phyloP scores from a whole-genome alignment of 2,888 invertebrate genomes.

The Periphyllus acericola region DNA sequence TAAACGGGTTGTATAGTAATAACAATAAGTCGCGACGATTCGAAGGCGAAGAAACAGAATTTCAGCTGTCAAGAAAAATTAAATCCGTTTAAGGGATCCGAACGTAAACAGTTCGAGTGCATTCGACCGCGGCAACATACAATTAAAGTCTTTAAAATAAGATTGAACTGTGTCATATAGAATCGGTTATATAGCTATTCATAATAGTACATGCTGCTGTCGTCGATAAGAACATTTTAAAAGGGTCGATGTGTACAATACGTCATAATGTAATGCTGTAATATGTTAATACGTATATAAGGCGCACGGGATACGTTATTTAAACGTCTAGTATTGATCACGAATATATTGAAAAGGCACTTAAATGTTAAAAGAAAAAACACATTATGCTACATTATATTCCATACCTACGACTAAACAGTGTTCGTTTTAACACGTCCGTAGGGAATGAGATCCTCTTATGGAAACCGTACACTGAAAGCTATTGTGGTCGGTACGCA shows the following conservation, averaged over 20 bases:
- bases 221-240: neutral
- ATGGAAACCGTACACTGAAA: neutral
- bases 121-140: too few relatives aligned
- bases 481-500: neutral
- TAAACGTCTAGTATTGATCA: neutral
- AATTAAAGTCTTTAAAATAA: too few relatives aligned
- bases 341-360: neutral
- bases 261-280: too few relatives aligned
- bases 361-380: neutral
- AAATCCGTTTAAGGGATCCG: too few relatives aligned
- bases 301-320: neutral
- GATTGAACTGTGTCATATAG: too few relatives aligned
- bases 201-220: neutral
- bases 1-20: too few relatives aligned
- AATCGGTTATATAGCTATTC: too few relatives aligned
- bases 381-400: neutral
- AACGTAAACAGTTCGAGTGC: too few relatives aligned
- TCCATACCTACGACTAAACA: neutral
- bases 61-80: too few relatives aligned
- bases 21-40: too few relatives aligned
- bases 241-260: too few relatives aligned
- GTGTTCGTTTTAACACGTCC: neutral
- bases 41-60: too few relatives aligned
- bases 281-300: neutral
- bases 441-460: conserved; percentile 5